phyloP scores from a whole-genome alignment of 2,797 vertebrate genomes.

The Lithobates sylvaticus region DNA sequence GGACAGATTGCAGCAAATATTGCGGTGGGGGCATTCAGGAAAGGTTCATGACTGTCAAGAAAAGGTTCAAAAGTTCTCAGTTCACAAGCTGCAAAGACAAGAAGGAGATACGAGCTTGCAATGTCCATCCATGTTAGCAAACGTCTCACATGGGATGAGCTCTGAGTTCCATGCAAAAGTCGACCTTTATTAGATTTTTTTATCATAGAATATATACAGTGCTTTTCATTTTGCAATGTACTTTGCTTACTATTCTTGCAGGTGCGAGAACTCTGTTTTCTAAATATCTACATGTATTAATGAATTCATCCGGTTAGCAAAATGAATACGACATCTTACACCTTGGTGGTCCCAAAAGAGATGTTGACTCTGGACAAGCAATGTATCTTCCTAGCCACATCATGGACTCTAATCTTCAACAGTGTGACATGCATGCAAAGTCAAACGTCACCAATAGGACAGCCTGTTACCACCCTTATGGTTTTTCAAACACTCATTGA shows the following conservation, averaged over 20 bases:
- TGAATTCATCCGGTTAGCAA: conserved; percentile 66
- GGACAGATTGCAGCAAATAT: conserved; percentile 93
- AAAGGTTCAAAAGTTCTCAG: conserved; percentile 90
- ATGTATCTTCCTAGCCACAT: conserved; percentile 24
- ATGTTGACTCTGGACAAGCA: conserved; percentile 25
- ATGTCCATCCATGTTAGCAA: conserved; percentile 94
- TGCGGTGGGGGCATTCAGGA: conserved; percentile 97
- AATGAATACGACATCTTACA: conserved; percentile 27
- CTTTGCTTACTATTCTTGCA: conserved; percentile 77
- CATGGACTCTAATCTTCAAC: conserved; percentile 11
- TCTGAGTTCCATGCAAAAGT: conserved; percentile 76
- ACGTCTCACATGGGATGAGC: conserved; percentile 70
- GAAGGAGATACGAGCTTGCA: conserved; percentile 97
- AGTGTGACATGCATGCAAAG: conserved; percentile 45
- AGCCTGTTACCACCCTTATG: not conserved
- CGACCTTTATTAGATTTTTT: conserved; percentile 77
- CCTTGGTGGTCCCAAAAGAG: conserved; percentile 38
- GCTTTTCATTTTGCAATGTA: conserved; percentile 78
- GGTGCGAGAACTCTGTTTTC: conserved; percentile 76
- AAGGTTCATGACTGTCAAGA: conserved; percentile 94
- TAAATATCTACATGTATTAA: conserved; percentile 69
- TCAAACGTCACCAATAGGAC: conserved; percentile 25
- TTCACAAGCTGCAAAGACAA: conserved; percentile 97
- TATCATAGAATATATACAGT: conserved; percentile 74
- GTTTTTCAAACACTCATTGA: conserved; percentile 15